Evolutionary conservation across 2,113 vertebrate genomes (phyloP).

Genomic region (Phaethornis superciliosus): DNA sequence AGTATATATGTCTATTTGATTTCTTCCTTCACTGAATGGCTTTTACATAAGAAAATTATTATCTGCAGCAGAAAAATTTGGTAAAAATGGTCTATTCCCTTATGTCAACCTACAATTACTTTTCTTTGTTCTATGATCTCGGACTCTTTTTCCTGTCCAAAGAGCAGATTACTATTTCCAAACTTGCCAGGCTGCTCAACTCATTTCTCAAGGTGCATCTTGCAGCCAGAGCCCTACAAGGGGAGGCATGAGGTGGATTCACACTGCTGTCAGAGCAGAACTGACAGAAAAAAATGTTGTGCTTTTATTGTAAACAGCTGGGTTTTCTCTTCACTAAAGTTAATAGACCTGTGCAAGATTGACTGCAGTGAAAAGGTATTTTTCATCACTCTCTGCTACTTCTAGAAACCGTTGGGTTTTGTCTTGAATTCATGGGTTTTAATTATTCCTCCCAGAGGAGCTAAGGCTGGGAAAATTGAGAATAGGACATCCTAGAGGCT

Average conservation of each 20-base stretch:
- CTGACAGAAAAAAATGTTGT: neutral
- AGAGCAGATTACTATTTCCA: neutral
- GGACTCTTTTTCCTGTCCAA: rapidly evolving
- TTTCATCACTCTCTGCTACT: neutral
- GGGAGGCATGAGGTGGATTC: neutral
- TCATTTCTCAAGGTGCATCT: neutral
- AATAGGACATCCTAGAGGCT: rapidly evolving
- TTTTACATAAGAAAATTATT: neutral
- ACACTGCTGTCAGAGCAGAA: neutral
- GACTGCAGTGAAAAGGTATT: neutral
- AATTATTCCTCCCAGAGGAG: neutral
- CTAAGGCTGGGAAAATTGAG: neutral
- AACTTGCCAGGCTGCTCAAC: neutral
- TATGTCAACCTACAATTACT: neutral
- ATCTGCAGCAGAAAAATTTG: neutral
- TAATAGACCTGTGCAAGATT: neutral
- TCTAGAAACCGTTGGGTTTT: neutral
- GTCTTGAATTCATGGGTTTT: neutral
- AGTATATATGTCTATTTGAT: neutral
- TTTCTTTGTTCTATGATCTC: neutral
- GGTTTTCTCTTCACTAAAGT: neutral
- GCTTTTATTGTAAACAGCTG: conserved; percentile 15
- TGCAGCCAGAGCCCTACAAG: neutral
- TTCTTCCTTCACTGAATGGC: neutral
- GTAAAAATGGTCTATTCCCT: neutral